phyloP scores from a whole-genome alignment of 2,888 invertebrate species.

The Orthosia incerta region DNA sequence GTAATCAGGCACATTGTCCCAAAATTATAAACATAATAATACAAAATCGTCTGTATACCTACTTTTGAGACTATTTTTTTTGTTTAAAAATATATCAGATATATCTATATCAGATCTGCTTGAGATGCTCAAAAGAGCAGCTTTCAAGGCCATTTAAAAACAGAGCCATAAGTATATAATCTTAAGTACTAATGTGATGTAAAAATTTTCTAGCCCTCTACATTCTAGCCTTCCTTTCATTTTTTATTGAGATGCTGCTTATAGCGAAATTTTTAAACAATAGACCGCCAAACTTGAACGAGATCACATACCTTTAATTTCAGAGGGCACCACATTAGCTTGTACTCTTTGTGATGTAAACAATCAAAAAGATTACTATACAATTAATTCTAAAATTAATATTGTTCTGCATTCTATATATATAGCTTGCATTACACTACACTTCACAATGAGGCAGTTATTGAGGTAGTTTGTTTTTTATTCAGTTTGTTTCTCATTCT shows the following conservation, averaged over 20 bases:
- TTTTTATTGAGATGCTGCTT: slow-evolving; percentile 3
- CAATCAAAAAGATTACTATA: slow-evolving; percentile 6
- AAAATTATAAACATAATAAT: background rate
- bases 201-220: slow-evolving; percentile 7
- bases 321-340: slow-evolving; percentile 23
- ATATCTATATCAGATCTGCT: background rate
- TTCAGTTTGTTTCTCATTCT: slow-evolving; percentile 31
- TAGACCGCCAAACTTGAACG: background rate
- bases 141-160: background rate
- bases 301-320: slow-evolving; percentile 15
- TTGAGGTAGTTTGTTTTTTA: slow-evolving; percentile 18
- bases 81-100: no score
- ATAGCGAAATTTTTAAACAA: background rate
- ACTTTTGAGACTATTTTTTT: background rate
- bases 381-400: slow-evolving; percentile 3
- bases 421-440: slow-evolving; percentile 17
- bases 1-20: slow-evolving; percentile 20
- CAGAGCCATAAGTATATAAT: slow-evolving; percentile 4
- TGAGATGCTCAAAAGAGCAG: slow-evolving; percentile 9
- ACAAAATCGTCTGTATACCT: background rate
- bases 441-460: background rate
- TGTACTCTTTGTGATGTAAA: slow-evolving; percentile 29
- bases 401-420: background rate
- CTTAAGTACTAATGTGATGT: slow-evolving; percentile 29
- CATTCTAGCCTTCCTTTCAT: background rate